Evolutionary conservation across 2,797 vertebrate species (phyloP).

Genomic region (Botia kubotai): DNA sequence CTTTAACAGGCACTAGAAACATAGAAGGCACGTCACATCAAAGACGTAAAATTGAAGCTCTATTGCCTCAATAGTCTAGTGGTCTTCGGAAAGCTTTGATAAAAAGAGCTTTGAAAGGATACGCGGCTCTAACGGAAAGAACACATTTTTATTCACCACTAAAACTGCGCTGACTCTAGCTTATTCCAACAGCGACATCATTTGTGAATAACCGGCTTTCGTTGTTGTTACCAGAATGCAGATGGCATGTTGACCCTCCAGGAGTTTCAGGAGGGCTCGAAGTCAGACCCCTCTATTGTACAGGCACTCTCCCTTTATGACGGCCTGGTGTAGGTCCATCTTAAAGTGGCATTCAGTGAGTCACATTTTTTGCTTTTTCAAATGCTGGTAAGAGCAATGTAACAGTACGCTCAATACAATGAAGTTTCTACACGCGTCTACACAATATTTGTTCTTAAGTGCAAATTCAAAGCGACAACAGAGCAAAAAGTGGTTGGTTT

Average conservation of each 20-base stretch:
- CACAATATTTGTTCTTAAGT: neutral
- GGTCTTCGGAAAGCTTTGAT: conserved; percentile 9
- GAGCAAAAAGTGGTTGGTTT: neutral
- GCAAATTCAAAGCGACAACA: neutral
- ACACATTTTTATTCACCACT: conserved; percentile 20
- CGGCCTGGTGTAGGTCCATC: conserved; percentile 55
- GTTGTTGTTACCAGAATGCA: conserved; percentile 83
- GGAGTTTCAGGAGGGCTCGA: conserved; percentile 98
- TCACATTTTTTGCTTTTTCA: neutral
- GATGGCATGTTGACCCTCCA: conserved; percentile 97
- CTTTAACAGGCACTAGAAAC: conserved; percentile 8
- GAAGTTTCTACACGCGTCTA: neutral
- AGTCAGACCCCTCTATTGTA: conserved; percentile 97
- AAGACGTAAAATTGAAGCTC: conserved; percentile 1
- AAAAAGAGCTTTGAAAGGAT: conserved; percentile 21
- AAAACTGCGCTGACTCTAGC: neutral
- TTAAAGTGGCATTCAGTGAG: conserved; percentile 42
- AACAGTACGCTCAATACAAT: neutral
- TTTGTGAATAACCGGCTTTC: conserved; percentile 13
- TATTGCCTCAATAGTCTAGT: neutral
- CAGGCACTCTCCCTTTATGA: conserved; percentile 83
- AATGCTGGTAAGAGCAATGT: neutral
- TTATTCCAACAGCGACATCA: neutral
- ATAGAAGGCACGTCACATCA: conserved; percentile 18
- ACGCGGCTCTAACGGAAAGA: neutral